phyloP scores from a whole-genome alignment of 1,140 invertebrate species.

The Papilio aristodemus region DNA sequence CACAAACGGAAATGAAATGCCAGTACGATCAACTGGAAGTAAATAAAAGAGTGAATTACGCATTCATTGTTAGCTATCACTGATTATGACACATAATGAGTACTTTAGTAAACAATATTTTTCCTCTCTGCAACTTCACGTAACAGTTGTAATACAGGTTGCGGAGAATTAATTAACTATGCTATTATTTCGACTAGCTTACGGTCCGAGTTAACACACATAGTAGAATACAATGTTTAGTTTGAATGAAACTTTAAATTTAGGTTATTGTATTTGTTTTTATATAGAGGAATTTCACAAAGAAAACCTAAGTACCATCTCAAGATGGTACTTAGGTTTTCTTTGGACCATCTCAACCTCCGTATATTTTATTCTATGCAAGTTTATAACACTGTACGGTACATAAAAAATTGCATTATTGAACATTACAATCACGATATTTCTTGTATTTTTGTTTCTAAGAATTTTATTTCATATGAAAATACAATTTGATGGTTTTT shows the following conservation, averaged over 20 bases:
- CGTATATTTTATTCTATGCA: not conserved
- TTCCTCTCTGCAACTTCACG: slow-evolving; percentile 8
- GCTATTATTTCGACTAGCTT: slow-evolving; percentile 1
- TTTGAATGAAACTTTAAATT: too few species aligned
- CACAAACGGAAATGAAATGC: not conserved
- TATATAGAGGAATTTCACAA: too few species aligned
- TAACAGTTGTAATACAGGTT: not conserved
- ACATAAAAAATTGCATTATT: not conserved
- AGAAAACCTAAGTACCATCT: too few species aligned
- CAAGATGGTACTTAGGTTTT: too few species aligned
- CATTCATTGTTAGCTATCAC: slow-evolving; percentile 13
- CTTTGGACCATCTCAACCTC: too few species aligned
- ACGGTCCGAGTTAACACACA: not conserved
- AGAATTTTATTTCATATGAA: slow-evolving; percentile 1
- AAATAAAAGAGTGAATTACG: slow-evolving; percentile 8
- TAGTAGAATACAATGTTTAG: not conserved
- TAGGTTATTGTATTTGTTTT: too few species aligned
- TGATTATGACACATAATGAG: slow-evolving; percentile 5
- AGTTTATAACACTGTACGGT: not conserved
- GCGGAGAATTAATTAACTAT: not conserved
- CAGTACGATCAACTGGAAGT: not conserved
- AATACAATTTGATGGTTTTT: slow-evolving; percentile 15
- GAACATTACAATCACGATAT: not conserved
- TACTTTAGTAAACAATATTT: slow-evolving; percentile 19
- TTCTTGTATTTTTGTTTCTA: not conserved